Percentiles rank a stretch among this genome's conserved stretches.
phyloP scores from a whole-genome alignment of 2,888 invertebrate genomes.

The Vesta saturnalis region DNA sequence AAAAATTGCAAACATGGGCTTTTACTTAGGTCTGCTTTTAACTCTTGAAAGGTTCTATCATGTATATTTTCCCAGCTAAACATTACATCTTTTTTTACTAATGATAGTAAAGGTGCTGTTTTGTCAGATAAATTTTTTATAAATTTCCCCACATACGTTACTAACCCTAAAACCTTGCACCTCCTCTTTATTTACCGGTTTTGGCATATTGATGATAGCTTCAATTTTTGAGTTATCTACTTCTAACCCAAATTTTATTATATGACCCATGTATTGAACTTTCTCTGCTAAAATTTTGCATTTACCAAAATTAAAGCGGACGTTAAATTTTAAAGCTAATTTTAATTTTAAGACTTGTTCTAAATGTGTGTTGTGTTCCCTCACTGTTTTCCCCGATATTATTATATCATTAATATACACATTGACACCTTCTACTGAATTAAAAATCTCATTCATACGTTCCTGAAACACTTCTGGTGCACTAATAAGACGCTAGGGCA shows the following conservation, averaged over 20 bases:
- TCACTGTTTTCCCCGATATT: slow-evolving; percentile 21
- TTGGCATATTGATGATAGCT: too few species aligned
- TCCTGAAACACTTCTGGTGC: slow-evolving; percentile 18
- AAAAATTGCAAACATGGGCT: slow-evolving; percentile 26
- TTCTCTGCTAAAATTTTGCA: slow-evolving; percentile 44
- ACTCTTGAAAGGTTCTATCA: slow-evolving; percentile 31
- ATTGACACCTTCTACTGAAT: slow-evolving; percentile 32
- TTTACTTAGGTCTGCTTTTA: slow-evolving; percentile 31
- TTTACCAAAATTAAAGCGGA: slow-evolving; percentile 46
- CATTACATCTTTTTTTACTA: slow-evolving; percentile 7
- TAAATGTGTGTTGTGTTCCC: slow-evolving; percentile 27
- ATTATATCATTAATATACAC: slow-evolving; percentile 38
- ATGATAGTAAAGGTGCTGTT: slow-evolving; percentile 6
- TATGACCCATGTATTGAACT: slow-evolving; percentile 48
- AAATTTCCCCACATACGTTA: slow-evolving; percentile 8
- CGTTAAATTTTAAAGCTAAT: slow-evolving; percentile 36
- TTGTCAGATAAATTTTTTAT: slow-evolving; percentile 8
- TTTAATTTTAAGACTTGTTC: slow-evolving; percentile 13
- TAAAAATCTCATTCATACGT: too few species aligned
- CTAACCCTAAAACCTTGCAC: slow-evolving; percentile 11
- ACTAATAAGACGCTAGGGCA: slow-evolving; percentile 13
- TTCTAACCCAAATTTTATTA: slow-evolving; percentile 40
- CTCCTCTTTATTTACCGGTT: slow-evolving; percentile 25
- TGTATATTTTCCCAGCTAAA: slow-evolving; percentile 8
- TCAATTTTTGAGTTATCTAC: slow-evolving; percentile 27